Conservation (phyloP, 2,888 invertebrate species). For the Chrysolina americana region DNA sequence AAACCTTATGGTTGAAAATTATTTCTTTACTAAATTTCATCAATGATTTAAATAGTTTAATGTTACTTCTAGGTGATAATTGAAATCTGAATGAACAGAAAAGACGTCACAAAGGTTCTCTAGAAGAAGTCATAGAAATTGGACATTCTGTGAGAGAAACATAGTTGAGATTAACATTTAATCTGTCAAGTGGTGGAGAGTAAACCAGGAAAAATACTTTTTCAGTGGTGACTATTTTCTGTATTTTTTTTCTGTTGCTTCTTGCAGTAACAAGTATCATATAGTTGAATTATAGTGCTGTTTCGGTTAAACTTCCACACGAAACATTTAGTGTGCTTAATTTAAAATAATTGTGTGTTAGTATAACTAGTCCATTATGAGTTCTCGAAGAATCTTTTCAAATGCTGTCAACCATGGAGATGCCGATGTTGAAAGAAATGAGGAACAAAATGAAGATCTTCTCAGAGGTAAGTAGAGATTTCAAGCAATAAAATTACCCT, state of each 20-base stretch:
- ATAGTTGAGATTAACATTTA: not conserved
- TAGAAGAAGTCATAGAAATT: not conserved
- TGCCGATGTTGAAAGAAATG: constrained; percentile 35
- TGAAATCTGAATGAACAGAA: constrained; percentile 2
- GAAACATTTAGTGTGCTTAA: constrained; percentile 17
- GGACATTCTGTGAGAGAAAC: constrained; percentile 10
- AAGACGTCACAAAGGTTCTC: constrained; percentile 1
- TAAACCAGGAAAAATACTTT: constrained; percentile 15
- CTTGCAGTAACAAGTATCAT: not conserved
- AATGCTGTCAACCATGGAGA: constrained; percentile 33
- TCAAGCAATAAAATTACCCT: not conserved
- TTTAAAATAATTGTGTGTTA: constrained; percentile 28
- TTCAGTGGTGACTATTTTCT: constrained; percentile 17
- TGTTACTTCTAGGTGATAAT: constrained; percentile 4
- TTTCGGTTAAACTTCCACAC: constrained; percentile 16
- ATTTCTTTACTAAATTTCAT: no score
- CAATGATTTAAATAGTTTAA: no score
- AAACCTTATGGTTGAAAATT: no score
- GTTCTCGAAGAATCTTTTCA: constrained; percentile 42
- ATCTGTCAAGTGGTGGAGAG: constrained; percentile 24
- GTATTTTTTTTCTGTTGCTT: constrained; percentile 1
- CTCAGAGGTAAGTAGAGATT: constrained; percentile 59
- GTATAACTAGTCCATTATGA: constrained; percentile 39
- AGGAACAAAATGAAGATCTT: constrained; percentile 58
- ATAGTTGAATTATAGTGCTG: constrained; percentile 22